Conservation (phyloP, 2,797 vertebrate species). For the Anguilla marmorata region DNA sequence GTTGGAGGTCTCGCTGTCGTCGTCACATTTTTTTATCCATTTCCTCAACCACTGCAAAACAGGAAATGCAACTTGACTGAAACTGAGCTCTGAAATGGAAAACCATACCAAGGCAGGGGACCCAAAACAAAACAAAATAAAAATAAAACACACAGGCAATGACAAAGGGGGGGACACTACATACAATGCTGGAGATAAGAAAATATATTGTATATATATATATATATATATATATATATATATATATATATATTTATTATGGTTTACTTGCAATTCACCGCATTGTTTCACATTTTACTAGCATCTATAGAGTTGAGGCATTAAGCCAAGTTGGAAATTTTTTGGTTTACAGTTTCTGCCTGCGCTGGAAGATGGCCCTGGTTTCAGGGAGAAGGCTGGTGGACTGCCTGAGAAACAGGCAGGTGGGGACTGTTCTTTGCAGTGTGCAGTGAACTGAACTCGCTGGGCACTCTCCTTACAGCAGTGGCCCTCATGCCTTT, state of each 20-base stretch:
- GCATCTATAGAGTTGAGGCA: too few relatives aligned
- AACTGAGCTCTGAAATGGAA: not conserved
- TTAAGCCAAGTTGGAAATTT: too few relatives aligned
- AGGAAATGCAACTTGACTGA: not conserved
- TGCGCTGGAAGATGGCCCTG: not conserved
- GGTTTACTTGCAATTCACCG: too few relatives aligned
- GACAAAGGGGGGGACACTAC: too few relatives aligned
- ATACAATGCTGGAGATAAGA: too few relatives aligned
- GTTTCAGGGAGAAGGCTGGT: not conserved
- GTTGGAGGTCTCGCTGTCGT: slow-evolving; percentile 99
- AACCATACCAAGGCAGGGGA: not conserved
- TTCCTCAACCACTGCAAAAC: slow-evolving; percentile 94
- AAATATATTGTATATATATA: too few relatives aligned
- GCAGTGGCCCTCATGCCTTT: not conserved
- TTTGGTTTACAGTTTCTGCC: not conserved
- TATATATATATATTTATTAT: too few relatives aligned
- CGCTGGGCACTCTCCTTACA: not conserved
- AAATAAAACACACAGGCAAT: too few relatives aligned
- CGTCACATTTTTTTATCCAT: slow-evolving; percentile 99
- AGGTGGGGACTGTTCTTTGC: not conserved
- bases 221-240: too few relatives aligned
- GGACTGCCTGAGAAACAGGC: not conserved
- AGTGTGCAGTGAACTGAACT: not conserved
- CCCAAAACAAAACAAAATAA: too few relatives aligned
- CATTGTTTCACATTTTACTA: too few relatives aligned